Evolutionary conservation across 2,797 vertebrate genomes (phyloP).

Genomic region (Pristis pectinata): DNA sequence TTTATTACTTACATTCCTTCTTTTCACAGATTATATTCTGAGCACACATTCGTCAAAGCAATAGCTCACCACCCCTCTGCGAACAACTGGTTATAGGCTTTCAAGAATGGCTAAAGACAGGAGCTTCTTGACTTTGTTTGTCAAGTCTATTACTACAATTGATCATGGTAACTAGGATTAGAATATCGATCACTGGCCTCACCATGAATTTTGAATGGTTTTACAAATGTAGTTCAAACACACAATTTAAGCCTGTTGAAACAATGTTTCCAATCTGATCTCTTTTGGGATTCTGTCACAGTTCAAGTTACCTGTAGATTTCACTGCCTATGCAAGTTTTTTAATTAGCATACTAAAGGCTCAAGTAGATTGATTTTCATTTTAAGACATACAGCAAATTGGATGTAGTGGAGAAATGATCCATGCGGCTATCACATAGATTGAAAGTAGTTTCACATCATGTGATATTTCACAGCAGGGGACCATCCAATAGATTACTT

Average conservation of each 20-base stretch:
- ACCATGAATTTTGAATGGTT: neutral
- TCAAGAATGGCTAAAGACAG: constrained; percentile 4
- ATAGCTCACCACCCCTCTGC: neutral
- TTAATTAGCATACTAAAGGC: neutral
- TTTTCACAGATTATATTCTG: too few species aligned
- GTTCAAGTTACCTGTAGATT: neutral
- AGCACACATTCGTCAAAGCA: neutral
- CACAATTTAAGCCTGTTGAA: neutral
- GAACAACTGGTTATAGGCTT: neutral
- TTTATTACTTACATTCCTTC: neutral
- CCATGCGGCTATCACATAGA: neutral
- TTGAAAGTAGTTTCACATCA: constrained; percentile 18
- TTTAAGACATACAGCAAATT: neutral
- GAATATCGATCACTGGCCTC: constrained; percentile 13
- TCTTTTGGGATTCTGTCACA: neutral
- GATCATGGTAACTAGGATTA: constrained; percentile 29
- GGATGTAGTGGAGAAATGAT: constrained; percentile 10
- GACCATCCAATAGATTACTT: neutral
- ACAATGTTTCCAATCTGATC: neutral
- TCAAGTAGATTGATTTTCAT: constrained; percentile 18
- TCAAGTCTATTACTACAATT: constrained; percentile 23
- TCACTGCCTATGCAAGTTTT: neutral
- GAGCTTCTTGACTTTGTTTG: constrained; percentile 12
- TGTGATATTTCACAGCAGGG: constrained; percentile 28
- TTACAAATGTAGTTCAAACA: constrained; percentile 22